Evolutionary conservation across 2,113 vertebrate genomes (phyloP).

Genomic region (Cryptoleucopteryx plumbea): DNA sequence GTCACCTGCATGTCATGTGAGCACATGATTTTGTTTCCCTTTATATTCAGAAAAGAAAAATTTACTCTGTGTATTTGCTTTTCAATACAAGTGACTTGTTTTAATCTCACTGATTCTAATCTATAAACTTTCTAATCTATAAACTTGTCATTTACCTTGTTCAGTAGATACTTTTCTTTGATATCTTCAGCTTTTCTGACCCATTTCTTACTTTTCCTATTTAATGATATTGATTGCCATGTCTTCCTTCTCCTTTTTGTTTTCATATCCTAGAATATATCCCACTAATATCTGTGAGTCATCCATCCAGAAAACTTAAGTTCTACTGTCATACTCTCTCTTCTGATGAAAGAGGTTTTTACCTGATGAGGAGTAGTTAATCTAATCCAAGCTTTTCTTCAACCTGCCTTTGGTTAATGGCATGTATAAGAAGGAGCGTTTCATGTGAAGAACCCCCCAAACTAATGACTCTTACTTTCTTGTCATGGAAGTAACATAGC

Average conservation of each 20-base stretch:
- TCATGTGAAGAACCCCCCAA: background rate
- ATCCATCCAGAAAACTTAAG: background rate
- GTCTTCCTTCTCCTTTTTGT: background rate
- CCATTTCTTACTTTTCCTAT: background rate
- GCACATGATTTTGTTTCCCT: background rate
- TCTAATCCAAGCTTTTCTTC: background rate
- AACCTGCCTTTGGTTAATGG: background rate
- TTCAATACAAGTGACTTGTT: background rate
- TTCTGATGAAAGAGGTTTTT: background rate
- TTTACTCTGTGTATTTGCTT: background rate
- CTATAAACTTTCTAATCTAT: background rate
- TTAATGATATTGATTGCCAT: background rate
- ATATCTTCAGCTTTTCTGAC: background rate
- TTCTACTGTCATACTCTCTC: background rate
- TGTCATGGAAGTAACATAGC: background rate
- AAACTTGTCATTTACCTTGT: background rate
- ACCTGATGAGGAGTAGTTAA: background rate
- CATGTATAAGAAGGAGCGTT: background rate
- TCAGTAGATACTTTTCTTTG: background rate
- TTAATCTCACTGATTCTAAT: background rate
- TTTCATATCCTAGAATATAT: background rate
- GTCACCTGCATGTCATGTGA: background rate
- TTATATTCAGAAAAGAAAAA: background rate
- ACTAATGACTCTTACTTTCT: background rate
- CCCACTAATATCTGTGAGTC: background rate